A percentile compares a stretch with the other conserved stretches of the same genome.
Evolutionary conservation across 2,113 vertebrate genomes (phyloP).

Genomic region (Rhinopomastus cyanomelas): DNA sequence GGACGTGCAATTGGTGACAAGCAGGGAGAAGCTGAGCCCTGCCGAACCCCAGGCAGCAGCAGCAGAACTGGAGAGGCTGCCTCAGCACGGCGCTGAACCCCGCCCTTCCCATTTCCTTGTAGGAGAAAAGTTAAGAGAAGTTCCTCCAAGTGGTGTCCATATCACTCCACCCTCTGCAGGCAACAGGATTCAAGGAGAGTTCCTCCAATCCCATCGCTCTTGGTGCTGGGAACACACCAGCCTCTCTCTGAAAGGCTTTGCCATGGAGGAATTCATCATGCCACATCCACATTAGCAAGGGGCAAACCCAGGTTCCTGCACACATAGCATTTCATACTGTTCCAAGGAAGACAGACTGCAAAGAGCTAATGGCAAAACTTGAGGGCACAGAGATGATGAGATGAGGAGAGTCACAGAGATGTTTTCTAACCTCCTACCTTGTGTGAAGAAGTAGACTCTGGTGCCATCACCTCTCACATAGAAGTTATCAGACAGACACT

Average conservation of each 20-base stretch:
- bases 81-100: not conserved
- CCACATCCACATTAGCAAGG: not conserved
- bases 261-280: not conserved
- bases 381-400: not conserved
- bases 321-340: not conserved
- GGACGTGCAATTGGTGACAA: not conserved
- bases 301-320: not conserved
- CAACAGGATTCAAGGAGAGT: not conserved
- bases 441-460: conserved; percentile 97
- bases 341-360: not conserved
- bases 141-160: not conserved
- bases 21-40: not conserved
- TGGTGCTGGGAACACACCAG: not conserved
- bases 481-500: conserved; percentile 95
- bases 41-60: not conserved
- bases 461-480: conserved; percentile 97
- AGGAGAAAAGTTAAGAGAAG: not conserved
- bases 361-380: not conserved
- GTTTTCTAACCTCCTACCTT: conserved; percentile 79
- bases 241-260: not conserved
- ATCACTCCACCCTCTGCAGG: not conserved
- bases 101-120: not conserved
- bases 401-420: not conserved
- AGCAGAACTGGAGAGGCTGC: not conserved
- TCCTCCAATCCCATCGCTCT: not conserved